Conservation (phyloP, 2,888 invertebrate species). For the Ecdyonurus torrentis region DNA sequence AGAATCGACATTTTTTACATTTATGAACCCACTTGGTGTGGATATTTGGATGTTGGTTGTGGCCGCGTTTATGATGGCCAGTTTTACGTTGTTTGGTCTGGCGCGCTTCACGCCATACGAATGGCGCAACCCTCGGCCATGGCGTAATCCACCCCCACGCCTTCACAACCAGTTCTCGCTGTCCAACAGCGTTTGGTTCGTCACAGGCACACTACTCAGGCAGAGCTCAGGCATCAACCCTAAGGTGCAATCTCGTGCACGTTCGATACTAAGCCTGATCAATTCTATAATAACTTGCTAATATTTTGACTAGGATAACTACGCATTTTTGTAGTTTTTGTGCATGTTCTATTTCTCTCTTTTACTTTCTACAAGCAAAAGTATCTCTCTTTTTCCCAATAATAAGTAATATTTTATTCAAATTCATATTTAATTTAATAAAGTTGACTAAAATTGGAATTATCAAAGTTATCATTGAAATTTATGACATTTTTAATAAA, state of each 20-base stretch:
- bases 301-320: neutral
- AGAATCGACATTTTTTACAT: slow-evolving; percentile 43
- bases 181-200: slow-evolving; percentile 48
- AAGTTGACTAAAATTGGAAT: too few relatives aligned
- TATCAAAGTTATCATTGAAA: too few relatives aligned
- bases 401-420: too few relatives aligned
- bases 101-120: slow-evolving; percentile 46
- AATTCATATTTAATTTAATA: too few relatives aligned
- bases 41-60: slow-evolving; percentile 47
- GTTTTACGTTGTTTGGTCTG: slow-evolving; percentile 37
- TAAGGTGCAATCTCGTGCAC: slow-evolving; percentile 28
- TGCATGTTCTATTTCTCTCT: neutral
- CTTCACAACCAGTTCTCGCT: slow-evolving; percentile 41
- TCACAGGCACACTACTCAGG: slow-evolving; percentile 45
- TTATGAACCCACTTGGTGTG: slow-evolving; percentile 43
- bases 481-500: too few relatives aligned
- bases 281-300: too few relatives aligned
- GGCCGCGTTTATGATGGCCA: slow-evolving; percentile 41
- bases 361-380: neutral
- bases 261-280: too few relatives aligned
- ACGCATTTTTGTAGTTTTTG: neutral
- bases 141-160: slow-evolving; percentile 21
- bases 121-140: slow-evolving; percentile 37
- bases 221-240: slow-evolving; percentile 42
- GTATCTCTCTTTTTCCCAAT: neutral